phyloP scores from a whole-genome alignment of 2,888 invertebrate genomes.

The Artemia sp. region DNA sequence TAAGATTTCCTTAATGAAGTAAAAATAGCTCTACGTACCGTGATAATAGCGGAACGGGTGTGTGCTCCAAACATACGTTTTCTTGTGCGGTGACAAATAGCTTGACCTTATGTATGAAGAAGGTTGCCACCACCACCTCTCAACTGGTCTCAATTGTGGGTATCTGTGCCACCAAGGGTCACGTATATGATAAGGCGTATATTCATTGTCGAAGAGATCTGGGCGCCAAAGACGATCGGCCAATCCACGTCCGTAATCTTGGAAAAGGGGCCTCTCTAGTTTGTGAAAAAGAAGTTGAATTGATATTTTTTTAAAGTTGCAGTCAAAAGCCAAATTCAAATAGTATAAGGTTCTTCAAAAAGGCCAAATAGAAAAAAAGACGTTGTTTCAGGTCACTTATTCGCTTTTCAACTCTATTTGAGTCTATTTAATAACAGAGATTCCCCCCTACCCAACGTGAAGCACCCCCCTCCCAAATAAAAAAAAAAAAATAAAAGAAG shows the following conservation, averaged over 20 bases:
- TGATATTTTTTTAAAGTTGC: no score
- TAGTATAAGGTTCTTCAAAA: no score
- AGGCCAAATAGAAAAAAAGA: no score
- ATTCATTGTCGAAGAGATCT: conserved; percentile 19
- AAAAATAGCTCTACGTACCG: no score
- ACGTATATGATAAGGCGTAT: conserved; percentile 32
- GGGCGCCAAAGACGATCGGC: conserved; percentile 22
- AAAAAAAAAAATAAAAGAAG: no score
- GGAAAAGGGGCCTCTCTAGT: conserved; percentile 19
- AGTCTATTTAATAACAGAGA: no score
- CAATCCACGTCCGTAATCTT: conserved; percentile 20
- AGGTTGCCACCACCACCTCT: conserved; percentile 26
- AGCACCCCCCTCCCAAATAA: no score
- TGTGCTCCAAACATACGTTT: conserved; percentile 75
- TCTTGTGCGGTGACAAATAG: conserved; percentile 75
- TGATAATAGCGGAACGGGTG: conserved; percentile 51
- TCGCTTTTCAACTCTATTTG: no score
- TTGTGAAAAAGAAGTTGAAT: not conserved
- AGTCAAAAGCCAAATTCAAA: no score
- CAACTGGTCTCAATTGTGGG: conserved; percentile 58
- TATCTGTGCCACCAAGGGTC: conserved; percentile 81
- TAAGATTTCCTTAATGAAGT: no score
- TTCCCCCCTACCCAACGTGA: no score
- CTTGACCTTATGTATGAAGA: conserved; percentile 54
- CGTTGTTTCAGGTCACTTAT: no score